Conservation (phyloP, 2,888 invertebrate species). For the Latheticus oryzae region DNA sequence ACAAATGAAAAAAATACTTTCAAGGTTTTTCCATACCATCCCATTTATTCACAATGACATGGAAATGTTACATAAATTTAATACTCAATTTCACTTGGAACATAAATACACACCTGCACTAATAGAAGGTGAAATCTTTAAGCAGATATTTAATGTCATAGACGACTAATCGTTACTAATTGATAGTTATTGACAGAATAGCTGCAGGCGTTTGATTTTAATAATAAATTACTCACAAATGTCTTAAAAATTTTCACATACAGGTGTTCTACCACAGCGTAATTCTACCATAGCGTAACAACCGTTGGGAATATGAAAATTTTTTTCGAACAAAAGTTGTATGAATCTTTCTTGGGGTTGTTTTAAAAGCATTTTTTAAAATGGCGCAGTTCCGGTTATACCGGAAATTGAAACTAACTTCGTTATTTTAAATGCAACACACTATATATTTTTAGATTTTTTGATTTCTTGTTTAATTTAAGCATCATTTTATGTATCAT, state of each 20-base stretch:
- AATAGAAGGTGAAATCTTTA: background rate
- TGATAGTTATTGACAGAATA: conserved; percentile 10
- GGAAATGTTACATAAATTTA: background rate
- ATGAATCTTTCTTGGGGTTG: no score
- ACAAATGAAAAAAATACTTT: no score
- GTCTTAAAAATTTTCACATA: conserved; percentile 21
- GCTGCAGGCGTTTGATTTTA: conserved; percentile 19
- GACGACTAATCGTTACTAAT: conserved; percentile 23
- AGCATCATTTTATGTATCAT: no score
- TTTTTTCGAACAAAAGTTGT: no score
- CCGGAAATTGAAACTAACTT: no score
- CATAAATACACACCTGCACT: conserved; percentile 7
- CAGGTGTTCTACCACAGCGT: no score
- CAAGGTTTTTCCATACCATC: conserved; percentile 14
- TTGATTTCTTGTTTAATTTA: no score
- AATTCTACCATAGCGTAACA: conserved; percentile 26
- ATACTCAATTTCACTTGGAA: no score
- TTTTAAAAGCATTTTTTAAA: no score
- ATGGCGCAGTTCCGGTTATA: no score
- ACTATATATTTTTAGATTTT: no score
- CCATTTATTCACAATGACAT: conserved; percentile 12
- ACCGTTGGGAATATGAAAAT: conserved; percentile 31
- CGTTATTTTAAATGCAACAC: no score
- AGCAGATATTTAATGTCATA: background rate
- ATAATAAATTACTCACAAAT: conserved; percentile 32